Conservation (phyloP, 2,113 vertebrate species). For the Limnothrissa miodon region DNA sequence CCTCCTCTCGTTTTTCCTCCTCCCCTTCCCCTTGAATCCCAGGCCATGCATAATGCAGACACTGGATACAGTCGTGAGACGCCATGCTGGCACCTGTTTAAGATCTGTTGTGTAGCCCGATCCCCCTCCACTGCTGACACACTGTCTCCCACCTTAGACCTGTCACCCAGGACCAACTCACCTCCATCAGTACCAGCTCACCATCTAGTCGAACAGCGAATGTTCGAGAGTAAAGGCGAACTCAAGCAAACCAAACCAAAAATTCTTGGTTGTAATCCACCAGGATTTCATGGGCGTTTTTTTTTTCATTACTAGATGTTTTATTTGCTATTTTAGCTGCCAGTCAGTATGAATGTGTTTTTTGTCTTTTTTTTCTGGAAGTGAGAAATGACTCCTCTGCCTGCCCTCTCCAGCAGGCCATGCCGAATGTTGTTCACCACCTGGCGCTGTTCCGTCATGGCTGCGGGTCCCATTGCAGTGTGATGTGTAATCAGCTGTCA, state of each 20-base stretch:
- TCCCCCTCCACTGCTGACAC: neutral
- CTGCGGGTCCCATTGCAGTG: neutral
- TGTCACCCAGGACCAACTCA: neutral
- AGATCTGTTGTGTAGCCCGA: neutral
- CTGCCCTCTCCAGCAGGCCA: neutral
- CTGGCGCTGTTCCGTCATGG: neutral
- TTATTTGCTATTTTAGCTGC: neutral
- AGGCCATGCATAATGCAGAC: conserved; percentile 14
- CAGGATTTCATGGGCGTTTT: too few relatives aligned
- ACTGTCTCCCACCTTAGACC: conserved; percentile 8
- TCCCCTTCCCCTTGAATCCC: neutral
- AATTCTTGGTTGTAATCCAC: too few relatives aligned
- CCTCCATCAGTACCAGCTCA: neutral
- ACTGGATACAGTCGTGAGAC: neutral
- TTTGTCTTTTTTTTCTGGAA: neutral
- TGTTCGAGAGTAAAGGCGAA: neutral
- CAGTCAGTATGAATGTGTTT: neutral
- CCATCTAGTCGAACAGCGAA: neutral
- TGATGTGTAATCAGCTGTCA: conserved; percentile 5
- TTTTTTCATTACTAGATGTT: neutral
- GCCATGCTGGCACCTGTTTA: conserved; percentile 11
- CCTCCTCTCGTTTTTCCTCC: neutral
- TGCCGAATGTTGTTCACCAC: neutral
- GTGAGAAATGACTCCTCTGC: neutral
- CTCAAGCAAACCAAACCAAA: neutral